These are phyloP conservation scores for Girardinichthys multiradiatus DNA, from an alignment of 2,113 vertebrate genomes.

Conservation along the genomic window DNA sequence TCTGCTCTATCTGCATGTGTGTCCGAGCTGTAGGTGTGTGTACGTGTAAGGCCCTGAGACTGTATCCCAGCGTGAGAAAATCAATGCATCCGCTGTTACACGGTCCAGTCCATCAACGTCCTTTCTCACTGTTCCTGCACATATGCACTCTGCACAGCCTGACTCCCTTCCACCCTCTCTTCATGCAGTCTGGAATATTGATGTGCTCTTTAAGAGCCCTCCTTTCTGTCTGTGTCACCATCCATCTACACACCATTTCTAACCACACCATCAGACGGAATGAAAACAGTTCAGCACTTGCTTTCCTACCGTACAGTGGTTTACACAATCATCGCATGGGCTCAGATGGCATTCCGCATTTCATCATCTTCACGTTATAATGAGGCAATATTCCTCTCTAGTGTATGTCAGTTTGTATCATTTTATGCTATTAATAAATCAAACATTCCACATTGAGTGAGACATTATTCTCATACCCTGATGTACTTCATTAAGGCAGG, in stretches of 20 bases:
- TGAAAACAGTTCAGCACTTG: slow-evolving; percentile 64
- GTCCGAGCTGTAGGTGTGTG: slow-evolving; percentile 20
- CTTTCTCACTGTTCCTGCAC: slow-evolving; percentile 23
- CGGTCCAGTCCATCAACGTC: slow-evolving; percentile 55
- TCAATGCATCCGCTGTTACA: slow-evolving; percentile 75
- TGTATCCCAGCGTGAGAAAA: slow-evolving; percentile 78
- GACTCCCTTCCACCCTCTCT: slow-evolving; percentile 44
- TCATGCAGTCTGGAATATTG: slow-evolving; percentile 75
- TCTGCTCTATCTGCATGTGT: slow-evolving; percentile 30
- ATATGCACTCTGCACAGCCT: slow-evolving; percentile 42
- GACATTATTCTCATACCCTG: slow-evolving; percentile 57
- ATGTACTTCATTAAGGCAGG: slow-evolving; percentile 65
- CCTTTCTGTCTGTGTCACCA: slow-evolving; percentile 76
- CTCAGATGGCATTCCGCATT: slow-evolving; percentile 57
- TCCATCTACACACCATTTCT: slow-evolving; percentile 70
- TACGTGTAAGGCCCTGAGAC: slow-evolving; percentile 54
- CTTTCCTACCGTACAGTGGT: slow-evolving; percentile 38
- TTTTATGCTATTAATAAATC: slow-evolving; percentile 63
- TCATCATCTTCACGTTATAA: slow-evolving; percentile 69
- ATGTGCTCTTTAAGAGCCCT: slow-evolving; percentile 78
- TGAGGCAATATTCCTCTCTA: slow-evolving; percentile 52
- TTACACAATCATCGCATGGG: slow-evolving; percentile 49
- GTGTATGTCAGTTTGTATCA: slow-evolving; percentile 69
- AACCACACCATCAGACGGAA: slow-evolving; percentile 56
- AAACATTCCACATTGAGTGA: slow-evolving; percentile 23